Base-by-base conservation (phyloP, 2,888 invertebrate genomes). In the Drosophila robusta region DNA sequence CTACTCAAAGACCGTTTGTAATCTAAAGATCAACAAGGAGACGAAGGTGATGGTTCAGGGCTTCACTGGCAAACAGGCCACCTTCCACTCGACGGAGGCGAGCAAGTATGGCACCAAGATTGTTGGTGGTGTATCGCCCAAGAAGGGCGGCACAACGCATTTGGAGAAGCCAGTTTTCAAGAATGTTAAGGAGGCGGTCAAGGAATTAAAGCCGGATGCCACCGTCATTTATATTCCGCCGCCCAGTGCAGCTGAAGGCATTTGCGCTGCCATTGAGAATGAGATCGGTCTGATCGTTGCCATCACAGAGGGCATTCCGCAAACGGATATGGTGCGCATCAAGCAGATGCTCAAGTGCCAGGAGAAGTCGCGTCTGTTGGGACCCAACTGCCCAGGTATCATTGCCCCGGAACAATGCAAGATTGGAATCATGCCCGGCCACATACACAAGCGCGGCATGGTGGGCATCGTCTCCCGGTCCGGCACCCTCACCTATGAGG, bases 351-450 rank as follows among this genome's bases (percentile, higher is more conserved):
- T 98, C 34, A 90, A 96, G 1, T 93, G 95, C 80, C 99, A 99
- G 92, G 95, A 94, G 90, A 98, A 98, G 92, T 96, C 97, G 0
- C 95, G 99, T 47, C 94, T 99, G 22, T 95, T 99, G 77, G 99
- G 99, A 0, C 99, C 99, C 36, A 99, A 99, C 92, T 99, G 99
- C 91, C 99, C 99, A 1, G 99, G 99, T 64, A 98, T 99, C 87
- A 99, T 99, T 89, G 97, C 98, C 2, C 97, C 97, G 0, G 97
- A 96, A 79, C 92, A 96, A 94, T 99, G 99, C 93, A 99, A 99
- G 94, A 99, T 99, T 90, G 99, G 99, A 63, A 99, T 99, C 89
- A 99, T 99, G 99, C 99, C 99, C 0, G 99, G 97, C 0, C 96
- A 98, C 84, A 98, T 99, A 80, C 99, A 99, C 92, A 96, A 98